A percentile compares a stretch with the other conserved stretches of the same genome.
These are phyloP conservation scores for Gymnoscopelus microlampas DNA, from an alignment of 2,797 vertebrate genomes.

Conservation along the genomic window DNA sequence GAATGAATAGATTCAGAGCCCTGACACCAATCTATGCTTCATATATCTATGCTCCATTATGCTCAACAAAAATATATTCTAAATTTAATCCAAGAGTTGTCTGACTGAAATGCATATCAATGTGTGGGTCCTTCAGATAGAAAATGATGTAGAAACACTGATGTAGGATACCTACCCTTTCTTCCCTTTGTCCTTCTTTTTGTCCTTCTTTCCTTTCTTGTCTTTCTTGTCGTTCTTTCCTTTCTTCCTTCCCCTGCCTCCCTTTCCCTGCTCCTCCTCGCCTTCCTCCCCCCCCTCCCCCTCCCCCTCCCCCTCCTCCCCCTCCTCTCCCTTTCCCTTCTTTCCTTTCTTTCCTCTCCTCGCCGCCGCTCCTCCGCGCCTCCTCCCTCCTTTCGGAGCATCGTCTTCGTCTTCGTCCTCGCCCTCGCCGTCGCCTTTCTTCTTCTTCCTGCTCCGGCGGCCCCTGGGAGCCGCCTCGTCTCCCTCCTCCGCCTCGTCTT, in stretches of 20 bases:
- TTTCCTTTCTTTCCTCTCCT: slow-evolving; percentile 61
- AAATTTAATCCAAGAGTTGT: too few relatives aligned
- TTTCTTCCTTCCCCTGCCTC: slow-evolving; percentile 48
- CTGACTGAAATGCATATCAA: too few relatives aligned
- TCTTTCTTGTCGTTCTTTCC: slow-evolving; percentile 15
- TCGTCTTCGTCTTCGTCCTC: slow-evolving; percentile 73
- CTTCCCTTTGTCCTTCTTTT: too few relatives aligned
- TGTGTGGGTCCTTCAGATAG: too few relatives aligned
- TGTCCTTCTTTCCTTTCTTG: slow-evolving; percentile 17
- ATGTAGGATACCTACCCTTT: too few relatives aligned
- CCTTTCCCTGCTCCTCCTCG: slow-evolving; percentile 73
- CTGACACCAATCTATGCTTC: too few relatives aligned
- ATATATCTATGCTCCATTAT: too few relatives aligned
- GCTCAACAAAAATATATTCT: too few relatives aligned
- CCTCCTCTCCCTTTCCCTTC: slow-evolving; percentile 66
- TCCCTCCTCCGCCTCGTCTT: not conserved
- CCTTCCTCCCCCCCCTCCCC: slow-evolving; percentile 53
- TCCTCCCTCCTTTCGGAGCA: slow-evolving; percentile 57
- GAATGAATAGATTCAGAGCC: too few relatives aligned
- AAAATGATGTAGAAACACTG: too few relatives aligned
- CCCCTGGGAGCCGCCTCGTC: slow-evolving; percentile 27
- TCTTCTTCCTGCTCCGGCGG: slow-evolving; percentile 59
- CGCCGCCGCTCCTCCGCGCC: slow-evolving; percentile 66
- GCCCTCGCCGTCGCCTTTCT: slow-evolving; percentile 69
- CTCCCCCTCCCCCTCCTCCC: slow-evolving; percentile 71